Evolutionary conservation across 1,140 invertebrate genomes (phyloP), one percentile per base, ranked within the genome.

Genomic region (Pissodes strobi): DNA sequence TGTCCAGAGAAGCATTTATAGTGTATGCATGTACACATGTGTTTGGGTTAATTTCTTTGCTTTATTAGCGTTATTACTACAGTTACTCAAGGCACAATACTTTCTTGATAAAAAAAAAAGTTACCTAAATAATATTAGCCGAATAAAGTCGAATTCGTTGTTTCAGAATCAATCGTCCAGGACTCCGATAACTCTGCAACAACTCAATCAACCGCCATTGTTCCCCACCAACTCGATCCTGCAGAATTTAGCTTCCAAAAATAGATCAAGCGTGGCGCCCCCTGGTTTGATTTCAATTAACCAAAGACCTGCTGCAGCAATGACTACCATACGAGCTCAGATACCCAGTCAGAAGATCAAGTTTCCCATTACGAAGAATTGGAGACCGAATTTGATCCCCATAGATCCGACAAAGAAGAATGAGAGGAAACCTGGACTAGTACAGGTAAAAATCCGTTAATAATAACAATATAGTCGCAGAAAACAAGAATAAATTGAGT

Each of bases 381-480:
- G 86, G 86, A 79, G 86, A 55, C 86, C 86, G 2, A 87, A 85
- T n/a, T 74, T 88, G 9, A 87, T 88, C 76, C 85, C 86, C 10
- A 85, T 87, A 39, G 85, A 86, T 64, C 68, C 69, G 2, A 70
- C 48, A 21, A 73, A 73, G 27, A 76, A 72, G 48, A 48, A 63
- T 2, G 73, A 77, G 51, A 69, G 68, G 34, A 74, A 71, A 64
- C 61, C 73, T 13, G 76, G 76, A 13, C 65, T 76, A 30, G 76
- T 78, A 6, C 73, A 74, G 60, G 71, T 69, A 58, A 63, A 21
- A 45, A 21, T 21, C n/a, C n/a, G n/a, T n/a, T n/a, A n/a, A n/a
- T n/a, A n/a, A n/a, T 2, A 19, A 61, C 9, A 15, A 21, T 12
- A 60, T 13, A n/a, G 12, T 58, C 19, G 15, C 17, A 25, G 2